Conservation (phyloP, 2,797 vertebrate genomes). For the Centroberyx gerrardi region DNA sequence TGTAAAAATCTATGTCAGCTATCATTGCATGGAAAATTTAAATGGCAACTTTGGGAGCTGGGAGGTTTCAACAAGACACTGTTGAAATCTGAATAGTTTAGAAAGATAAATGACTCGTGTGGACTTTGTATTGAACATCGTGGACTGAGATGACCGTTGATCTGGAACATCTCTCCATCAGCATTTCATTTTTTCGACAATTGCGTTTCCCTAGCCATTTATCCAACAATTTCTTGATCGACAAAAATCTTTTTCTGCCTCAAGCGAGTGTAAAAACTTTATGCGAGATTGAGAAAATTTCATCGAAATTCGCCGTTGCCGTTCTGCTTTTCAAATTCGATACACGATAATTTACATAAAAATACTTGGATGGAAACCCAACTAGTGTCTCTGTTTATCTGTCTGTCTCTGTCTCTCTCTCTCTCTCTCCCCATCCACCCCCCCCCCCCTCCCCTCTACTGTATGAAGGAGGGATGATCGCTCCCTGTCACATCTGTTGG, state of each 20-base stretch:
- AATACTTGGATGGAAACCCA: constrained; percentile 59
- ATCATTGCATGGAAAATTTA: too few relatives aligned
- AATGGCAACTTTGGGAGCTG: too few relatives aligned
- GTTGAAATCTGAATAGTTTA: too few relatives aligned
- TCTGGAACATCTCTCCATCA: too few relatives aligned
- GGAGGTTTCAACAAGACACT: too few relatives aligned
- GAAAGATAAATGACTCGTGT: too few relatives aligned
- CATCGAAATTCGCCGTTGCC: constrained; percentile 38
- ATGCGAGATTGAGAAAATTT: background rate
- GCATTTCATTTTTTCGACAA: background rate
- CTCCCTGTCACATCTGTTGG: constrained; percentile 85
- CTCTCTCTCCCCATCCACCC: constrained; percentile 28
- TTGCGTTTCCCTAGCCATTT: constrained; percentile 25
- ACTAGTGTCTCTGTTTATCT: constrained; percentile 33
- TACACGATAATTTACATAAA: constrained; percentile 67
- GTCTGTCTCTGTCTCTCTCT: constrained; percentile 52
- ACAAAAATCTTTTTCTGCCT: constrained; percentile 5
- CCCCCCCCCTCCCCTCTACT: constrained; percentile 55
- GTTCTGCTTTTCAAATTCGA: constrained; percentile 53
- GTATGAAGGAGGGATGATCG: constrained; percentile 79
- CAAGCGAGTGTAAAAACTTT: background rate
- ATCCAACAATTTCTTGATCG: background rate
- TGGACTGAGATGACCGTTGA: too few relatives aligned
- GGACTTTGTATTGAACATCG: too few relatives aligned
- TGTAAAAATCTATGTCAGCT: too few relatives aligned